Base-by-base conservation (phyloP, 1,140 invertebrate species). In the Drosophila arawakana region DNA sequence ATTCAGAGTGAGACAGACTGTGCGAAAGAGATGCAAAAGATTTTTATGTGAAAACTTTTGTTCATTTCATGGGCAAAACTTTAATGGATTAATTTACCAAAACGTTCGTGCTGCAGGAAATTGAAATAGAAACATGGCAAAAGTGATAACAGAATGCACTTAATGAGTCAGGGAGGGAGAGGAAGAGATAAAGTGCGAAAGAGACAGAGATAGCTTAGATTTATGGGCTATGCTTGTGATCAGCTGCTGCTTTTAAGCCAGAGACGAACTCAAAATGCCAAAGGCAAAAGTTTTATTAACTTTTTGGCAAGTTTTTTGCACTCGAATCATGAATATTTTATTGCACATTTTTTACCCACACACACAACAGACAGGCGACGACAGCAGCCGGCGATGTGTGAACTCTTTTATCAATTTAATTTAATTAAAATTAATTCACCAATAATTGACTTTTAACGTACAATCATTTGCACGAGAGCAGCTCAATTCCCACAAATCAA, bases 1-100 rank as follows among this genome's bases (percentile, higher is more conserved):
- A n/a, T 10, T 75, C 21, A 34, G 52, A 55, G 37, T 3, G 18
- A 49, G 59, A 67, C 37, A 39, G 21, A 1, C 10, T 30, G 62
- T 37, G 43, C 18, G 30, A 76, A 25, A 44, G 15, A 43, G 59
- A 49, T 41, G 61, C 37, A 49, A 3, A 30, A 18, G 47, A 79
- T 62, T 80, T 90, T 90, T 90, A 90, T 90, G 85, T 68, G 86
- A 90, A 90, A 90, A 90, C 54, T 90, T 89, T 84, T 71, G 68
- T 78, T 81, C 84, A 84, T 80, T 90, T 82, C 73, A 86, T 90
- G 81, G 71, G 86, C 73, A 59, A 86, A 90, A 88, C 83, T 88
- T 88, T 78, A 88, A 88, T 88, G 84, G 83, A 88, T 88, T 88
- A 83, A 88, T 88, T 88, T 83, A 80, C 62, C 73, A 75, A 88